These are phyloP conservation scores for Lycocerus yunnanus DNA, from an alignment of 2,888 invertebrate species.

Conservation along the genomic window DNA sequence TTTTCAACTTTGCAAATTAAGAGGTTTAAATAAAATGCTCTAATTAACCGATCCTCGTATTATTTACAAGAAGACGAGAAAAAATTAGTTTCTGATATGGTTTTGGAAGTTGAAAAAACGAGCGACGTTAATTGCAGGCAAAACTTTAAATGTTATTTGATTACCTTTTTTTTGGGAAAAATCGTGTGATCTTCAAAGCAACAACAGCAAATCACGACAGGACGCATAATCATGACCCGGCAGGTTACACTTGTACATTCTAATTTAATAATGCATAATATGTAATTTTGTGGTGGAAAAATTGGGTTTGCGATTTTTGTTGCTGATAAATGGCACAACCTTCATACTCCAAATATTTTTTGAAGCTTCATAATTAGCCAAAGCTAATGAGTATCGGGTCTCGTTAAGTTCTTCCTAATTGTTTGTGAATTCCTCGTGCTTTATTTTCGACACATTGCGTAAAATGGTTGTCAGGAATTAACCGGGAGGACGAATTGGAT, in stretches of 20 bases:
- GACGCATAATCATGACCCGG: not conserved
- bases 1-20: not conserved
- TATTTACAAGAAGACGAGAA: not conserved
- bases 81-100: not conserved
- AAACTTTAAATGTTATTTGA: not conserved
- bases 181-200: not conserved
- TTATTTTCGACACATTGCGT: not conserved
- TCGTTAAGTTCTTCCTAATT: not conserved
- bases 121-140: not conserved
- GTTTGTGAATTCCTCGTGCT: not conserved
- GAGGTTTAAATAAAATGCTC: not conserved
- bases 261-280: not conserved
- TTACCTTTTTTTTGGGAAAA: not conserved
- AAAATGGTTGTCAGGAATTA: not conserved
- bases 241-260: not conserved
- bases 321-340: not conserved
- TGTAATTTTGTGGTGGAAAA: not conserved
- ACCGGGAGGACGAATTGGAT: not conserved
- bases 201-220: not conserved
- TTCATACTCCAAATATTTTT: not conserved
- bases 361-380: not conserved
- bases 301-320: not conserved
- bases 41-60: not conserved
- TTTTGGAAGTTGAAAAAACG: not conserved
- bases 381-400: not conserved